Conservation (phyloP, 2,888 invertebrate genomes). For the Tinea semifulvella region DNA sequence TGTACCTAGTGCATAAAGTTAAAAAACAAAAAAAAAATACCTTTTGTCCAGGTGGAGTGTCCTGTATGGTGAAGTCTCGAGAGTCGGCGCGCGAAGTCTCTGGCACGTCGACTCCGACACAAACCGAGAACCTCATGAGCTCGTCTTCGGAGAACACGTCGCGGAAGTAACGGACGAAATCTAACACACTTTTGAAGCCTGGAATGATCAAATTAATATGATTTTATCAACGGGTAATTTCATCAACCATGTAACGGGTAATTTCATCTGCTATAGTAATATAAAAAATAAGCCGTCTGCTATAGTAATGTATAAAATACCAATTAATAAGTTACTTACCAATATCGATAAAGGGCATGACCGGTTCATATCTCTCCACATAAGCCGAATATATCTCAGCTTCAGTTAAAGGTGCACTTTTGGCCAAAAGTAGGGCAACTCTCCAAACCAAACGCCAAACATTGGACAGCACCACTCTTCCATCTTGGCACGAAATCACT, state of each 20-base stretch:
- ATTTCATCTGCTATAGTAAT: no score
- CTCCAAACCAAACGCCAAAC: conserved; percentile 50
- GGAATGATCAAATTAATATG: conserved; percentile 3
- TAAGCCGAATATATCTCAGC: conserved; percentile 38
- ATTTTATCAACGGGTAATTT: no score
- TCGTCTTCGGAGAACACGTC: conserved; percentile 25
- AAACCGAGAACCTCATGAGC: conserved; percentile 29
- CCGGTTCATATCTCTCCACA: conserved; percentile 38
- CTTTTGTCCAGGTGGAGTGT: conserved; percentile 62
- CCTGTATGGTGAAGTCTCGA: conserved; percentile 49
- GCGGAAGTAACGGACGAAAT: conserved; percentile 37
- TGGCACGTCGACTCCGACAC: conserved; percentile 34
- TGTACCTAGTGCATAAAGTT: no score
- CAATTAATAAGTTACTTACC: conserved; percentile 36
- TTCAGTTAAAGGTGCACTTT: conserved; percentile 26
- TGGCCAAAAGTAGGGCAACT: conserved; percentile 40
- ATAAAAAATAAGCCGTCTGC: no score
- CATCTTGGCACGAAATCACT: conserved; percentile 29
- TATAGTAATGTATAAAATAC: no score
- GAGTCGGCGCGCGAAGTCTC: conserved; percentile 23
- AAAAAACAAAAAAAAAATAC: conserved; percentile 25
- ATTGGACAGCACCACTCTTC: conserved; percentile 33
- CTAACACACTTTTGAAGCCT: conserved; percentile 37
- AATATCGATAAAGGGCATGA: conserved; percentile 35
- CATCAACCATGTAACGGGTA: no score